Evolutionary conservation across 1,140 invertebrate species (phyloP).

Genomic region (Conus betulinus): DNA sequence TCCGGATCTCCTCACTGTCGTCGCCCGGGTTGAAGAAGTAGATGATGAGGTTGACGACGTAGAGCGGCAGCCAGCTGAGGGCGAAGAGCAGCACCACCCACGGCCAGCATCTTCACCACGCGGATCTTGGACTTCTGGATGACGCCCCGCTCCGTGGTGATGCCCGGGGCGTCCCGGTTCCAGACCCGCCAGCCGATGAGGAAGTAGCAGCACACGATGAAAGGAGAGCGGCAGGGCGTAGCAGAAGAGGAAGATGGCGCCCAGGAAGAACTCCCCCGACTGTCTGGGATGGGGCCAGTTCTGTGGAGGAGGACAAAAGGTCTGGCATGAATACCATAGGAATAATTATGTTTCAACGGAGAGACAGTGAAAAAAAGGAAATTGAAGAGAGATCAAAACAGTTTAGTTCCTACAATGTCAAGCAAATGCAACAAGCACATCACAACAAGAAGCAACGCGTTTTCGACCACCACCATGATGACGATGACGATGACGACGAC

Average conservation of each 20-base stretch:
- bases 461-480: background rate
- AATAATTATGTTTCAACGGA: background rate
- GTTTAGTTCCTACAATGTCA: too few relatives aligned
- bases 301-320: background rate
- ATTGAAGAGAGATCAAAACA: too few relatives aligned
- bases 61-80: constrained; percentile 95
- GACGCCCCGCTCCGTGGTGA: constrained; percentile 58
- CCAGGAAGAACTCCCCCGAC: constrained; percentile 87
- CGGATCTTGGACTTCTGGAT: constrained; percentile 74
- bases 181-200: constrained; percentile 95
- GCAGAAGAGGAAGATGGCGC: constrained; percentile 91
- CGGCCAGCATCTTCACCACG: constrained; percentile 96
- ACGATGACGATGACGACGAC: background rate
- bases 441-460: background rate
- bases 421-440: too few relatives aligned
- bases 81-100: constrained; percentile 96
- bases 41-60: constrained; percentile 76
- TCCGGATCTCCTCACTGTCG: constrained; percentile 75
- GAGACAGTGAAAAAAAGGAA: background rate
- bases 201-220: constrained; percentile 94
- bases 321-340: too few relatives aligned
- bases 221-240: constrained; percentile 94
- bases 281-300: constrained; percentile 52
- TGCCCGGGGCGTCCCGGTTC: constrained; percentile 88
- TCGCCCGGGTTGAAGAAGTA: constrained; percentile 45